Conservation (phyloP, 2,797 vertebrate genomes). For the Nyctalus aviator region DNA sequence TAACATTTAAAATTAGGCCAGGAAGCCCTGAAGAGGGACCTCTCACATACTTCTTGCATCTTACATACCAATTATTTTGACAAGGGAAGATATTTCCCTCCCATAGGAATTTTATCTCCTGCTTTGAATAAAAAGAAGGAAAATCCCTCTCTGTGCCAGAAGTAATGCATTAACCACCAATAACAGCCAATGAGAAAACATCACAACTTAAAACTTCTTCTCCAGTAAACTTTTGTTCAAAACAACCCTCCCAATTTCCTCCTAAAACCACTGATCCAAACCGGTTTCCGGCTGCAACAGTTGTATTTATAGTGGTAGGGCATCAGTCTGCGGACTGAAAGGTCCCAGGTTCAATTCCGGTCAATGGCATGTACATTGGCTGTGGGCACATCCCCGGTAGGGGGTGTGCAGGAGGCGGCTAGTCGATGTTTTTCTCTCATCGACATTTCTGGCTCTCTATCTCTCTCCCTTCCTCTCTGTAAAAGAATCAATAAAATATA, state of each 20-base stretch:
- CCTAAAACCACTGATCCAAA: no score
- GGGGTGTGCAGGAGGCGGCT: no score
- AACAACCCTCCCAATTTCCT: background rate
- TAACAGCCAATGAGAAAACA: background rate
- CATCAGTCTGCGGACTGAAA: no score
- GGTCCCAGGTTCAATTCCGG: no score
- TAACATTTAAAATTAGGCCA: background rate
- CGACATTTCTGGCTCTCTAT: no score
- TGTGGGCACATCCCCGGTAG: no score
- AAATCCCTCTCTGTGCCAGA: background rate
- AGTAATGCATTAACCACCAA: background rate
- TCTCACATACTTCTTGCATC: background rate
- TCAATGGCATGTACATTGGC: no score
- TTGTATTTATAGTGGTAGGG: no score
- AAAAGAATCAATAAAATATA: no score
- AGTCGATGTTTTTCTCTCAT: no score
- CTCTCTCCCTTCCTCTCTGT: no score
- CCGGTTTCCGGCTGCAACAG: no score
- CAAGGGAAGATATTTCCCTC: background rate
- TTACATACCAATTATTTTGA: background rate
- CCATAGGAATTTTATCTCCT: background rate
- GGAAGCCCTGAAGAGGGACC: background rate
- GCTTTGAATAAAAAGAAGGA: background rate
- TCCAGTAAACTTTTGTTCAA: background rate
- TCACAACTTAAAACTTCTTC: background rate